Percentiles rank a stretch among this genome's conserved stretches.
Conservation (phyloP, 2,113 vertebrate genomes). For the Lanius ludovicianus region DNA sequence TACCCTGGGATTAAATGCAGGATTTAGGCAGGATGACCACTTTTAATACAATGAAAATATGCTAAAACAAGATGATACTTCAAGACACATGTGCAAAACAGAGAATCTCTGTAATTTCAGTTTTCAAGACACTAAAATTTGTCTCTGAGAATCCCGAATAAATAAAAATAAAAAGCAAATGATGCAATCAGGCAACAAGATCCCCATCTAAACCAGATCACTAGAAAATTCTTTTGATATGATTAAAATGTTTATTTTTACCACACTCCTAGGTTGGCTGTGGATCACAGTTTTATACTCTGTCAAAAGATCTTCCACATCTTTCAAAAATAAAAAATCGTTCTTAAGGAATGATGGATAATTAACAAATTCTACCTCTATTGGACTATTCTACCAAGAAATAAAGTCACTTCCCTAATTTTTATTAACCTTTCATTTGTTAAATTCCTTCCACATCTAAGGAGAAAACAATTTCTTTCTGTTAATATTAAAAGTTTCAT, state of each 20-base stretch:
- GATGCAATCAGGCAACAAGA: background rate
- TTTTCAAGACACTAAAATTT: background rate
- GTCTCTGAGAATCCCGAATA: background rate
- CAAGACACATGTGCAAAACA: background rate
- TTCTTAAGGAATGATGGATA: background rate
- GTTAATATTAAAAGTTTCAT: slow-evolving; percentile 31
- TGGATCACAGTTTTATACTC: background rate
- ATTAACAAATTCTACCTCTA: background rate
- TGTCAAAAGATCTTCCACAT: background rate
- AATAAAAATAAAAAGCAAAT: background rate
- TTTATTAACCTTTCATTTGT: background rate
- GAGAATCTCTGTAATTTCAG: background rate
- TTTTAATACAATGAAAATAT: background rate
- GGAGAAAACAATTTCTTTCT: background rate
- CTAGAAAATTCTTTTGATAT: background rate
- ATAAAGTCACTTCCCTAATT: background rate
- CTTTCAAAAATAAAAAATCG: background rate
- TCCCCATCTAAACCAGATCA: background rate
- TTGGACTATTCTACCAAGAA: background rate
- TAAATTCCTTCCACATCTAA: background rate
- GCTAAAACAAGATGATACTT: background rate
- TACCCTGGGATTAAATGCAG: background rate
- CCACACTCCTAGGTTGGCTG: background rate
- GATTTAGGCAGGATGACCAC: background rate
- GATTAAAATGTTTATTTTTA: background rate